Percentiles rank a stretch among this genome's conserved stretches.
Evolutionary conservation across 2,888 invertebrate genomes (phyloP).

Genomic region (Camponotus fellah): DNA sequence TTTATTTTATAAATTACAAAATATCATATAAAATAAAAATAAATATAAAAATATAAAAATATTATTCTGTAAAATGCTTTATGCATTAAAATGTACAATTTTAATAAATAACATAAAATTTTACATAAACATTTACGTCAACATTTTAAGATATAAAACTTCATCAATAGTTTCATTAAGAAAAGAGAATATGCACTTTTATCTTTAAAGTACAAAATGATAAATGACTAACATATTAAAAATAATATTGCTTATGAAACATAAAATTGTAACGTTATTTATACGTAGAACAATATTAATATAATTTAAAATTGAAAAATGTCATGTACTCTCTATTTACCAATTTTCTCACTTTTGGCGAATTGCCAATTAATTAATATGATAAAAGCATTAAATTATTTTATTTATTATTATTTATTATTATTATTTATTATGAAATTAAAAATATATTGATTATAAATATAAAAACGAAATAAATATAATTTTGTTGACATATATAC

Average conservation of each 20-base stretch:
- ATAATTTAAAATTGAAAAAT: neutral
- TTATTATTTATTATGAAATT: neutral
- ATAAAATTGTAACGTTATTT: neutral
- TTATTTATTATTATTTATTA: too few species aligned
- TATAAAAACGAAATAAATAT: neutral
- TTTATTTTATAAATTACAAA: neutral
- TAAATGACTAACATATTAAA: neutral
- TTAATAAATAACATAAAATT: too few species aligned
- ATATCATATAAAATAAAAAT: neutral
- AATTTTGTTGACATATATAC: neutral
- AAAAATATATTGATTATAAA: neutral
- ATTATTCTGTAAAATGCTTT: neutral
- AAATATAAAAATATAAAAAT: neutral
- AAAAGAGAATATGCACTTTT: neutral
- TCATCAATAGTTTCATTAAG: neutral
- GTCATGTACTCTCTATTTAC: neutral
- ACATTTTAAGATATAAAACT: neutral
- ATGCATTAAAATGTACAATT: neutral
- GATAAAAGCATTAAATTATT: too few species aligned
- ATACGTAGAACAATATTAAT: constrained; percentile 1
- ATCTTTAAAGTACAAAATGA: neutral
- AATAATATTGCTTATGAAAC: neutral
- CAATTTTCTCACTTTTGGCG: neutral
- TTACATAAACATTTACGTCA: neutral
- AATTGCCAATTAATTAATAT: neutral